These are phyloP conservation scores for Apodemia mormo DNA, from an alignment of 2,888 invertebrate genomes.

Conservation along the genomic window DNA sequence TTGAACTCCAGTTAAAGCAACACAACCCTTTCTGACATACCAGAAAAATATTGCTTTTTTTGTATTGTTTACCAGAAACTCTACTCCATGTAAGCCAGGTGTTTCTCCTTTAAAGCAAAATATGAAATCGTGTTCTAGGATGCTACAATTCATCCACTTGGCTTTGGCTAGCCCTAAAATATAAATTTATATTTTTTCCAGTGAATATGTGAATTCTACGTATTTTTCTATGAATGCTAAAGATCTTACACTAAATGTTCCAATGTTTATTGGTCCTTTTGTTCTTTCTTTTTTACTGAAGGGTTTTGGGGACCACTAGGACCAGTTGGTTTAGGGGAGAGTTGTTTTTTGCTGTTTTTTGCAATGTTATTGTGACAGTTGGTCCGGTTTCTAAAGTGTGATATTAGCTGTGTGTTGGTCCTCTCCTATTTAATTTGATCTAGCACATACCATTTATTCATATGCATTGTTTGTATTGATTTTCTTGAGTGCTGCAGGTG, in stretches of 20 bases:
- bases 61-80: conserved; percentile 37
- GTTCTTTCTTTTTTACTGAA: conserved; percentile 23
- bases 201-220: no score
- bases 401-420: conserved; percentile 21
- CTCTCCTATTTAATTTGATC: conserved; percentile 27
- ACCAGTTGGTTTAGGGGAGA: conserved; percentile 22
- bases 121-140: conserved; percentile 36
- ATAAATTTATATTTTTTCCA: no score
- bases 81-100: conserved; percentile 36
- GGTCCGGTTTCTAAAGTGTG: conserved; percentile 20
- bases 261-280: conserved; percentile 3
- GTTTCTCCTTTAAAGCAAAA: conserved; percentile 36
- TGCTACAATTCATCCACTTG: conserved; percentile 33
- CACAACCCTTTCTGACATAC: background rate
- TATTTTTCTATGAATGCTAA: conserved; percentile 23
- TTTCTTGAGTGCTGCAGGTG: conserved; percentile 26
- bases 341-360: background rate
- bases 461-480: conserved; percentile 30
- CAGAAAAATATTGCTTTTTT: conserved; percentile 22
- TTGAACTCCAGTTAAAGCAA: no score
- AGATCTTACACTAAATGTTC: conserved; percentile 15
- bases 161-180: conserved; percentile 36
- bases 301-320: conserved; percentile 32
- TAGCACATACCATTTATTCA: conserved; percentile 21
- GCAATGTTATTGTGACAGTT: no score